Conservation (phyloP, 2,888 invertebrate species). For the Agrotis exclamationis region DNA sequence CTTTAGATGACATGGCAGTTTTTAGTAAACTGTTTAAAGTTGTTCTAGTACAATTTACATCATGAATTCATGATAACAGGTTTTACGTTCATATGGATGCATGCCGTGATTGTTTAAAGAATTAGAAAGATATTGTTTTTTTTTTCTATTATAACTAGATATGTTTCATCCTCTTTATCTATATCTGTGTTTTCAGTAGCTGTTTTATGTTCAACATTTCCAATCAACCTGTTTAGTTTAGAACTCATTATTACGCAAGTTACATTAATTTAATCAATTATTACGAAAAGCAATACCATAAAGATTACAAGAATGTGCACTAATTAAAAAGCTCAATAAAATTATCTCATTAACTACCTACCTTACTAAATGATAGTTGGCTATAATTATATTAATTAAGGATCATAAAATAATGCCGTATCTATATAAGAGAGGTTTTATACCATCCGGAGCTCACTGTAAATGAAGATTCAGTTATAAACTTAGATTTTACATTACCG, state of each 20-base stretch:
- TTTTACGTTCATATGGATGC: not conserved
- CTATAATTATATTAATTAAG: constrained; percentile 35
- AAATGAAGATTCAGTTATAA: constrained; percentile 83
- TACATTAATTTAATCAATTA: not conserved
- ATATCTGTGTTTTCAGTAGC: not conserved
- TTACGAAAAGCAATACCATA: constrained; percentile 3
- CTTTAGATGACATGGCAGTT: no score
- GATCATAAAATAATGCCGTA: constrained; percentile 53
- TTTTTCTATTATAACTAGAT: not conserved
- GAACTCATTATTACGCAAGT: not conserved
- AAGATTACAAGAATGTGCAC: constrained; percentile 18
- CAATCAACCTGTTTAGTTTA: not conserved
- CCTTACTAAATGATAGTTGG: constrained; percentile 23
- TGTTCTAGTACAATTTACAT: no score
- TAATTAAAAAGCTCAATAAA: constrained; percentile 24
- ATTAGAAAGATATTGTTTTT: not conserved
- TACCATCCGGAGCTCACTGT: constrained; percentile 69
- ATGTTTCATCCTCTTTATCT: not conserved
- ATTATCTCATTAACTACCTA: constrained; percentile 32
- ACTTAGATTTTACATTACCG: constrained; percentile 80
- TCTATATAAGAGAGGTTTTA: constrained; percentile 63
- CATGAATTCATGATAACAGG: no score
- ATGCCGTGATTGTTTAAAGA: not conserved
- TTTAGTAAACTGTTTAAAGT: no score
- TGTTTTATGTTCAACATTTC: no score